A percentile compares a stretch with the other conserved stretches of the same genome.
Conservation (phyloP, 1,140 invertebrate species). For the Eciton burchellii region DNA sequence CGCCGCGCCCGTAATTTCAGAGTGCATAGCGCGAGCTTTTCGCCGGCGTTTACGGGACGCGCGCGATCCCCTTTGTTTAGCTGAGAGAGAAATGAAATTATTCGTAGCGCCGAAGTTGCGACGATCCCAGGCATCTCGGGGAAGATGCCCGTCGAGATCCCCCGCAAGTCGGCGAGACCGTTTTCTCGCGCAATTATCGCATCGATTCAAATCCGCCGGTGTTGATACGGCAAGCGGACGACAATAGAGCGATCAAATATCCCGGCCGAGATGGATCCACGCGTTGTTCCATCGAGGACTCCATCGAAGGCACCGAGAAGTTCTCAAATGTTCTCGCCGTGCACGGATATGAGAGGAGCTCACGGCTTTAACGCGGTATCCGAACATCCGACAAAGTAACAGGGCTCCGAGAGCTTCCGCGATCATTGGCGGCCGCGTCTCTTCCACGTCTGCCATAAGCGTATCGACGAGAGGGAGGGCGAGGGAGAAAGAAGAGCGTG, state of each 20-base stretch:
- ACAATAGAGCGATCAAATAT: background rate
- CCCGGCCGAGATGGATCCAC: background rate
- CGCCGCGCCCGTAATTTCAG: conserved; percentile 36
- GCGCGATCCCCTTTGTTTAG: conserved; percentile 54
- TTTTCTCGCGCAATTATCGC: conserved; percentile 20
- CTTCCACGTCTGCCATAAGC: conserved; percentile 39
- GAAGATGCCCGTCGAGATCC: background rate
- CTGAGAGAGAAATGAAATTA: conserved; percentile 57
- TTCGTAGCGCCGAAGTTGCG: conserved; percentile 48
- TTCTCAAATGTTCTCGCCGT: background rate
- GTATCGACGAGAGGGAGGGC: background rate
- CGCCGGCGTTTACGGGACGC: conserved; percentile 47
- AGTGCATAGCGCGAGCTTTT: conserved; percentile 59
- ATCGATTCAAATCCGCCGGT: conserved; percentile 1
- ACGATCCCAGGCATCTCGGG: background rate
- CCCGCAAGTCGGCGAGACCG: background rate
- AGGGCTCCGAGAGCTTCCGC: conserved; percentile 5
- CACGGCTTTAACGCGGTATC: background rate
- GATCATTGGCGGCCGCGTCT: conserved; percentile 25
- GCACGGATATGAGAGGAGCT: background rate
- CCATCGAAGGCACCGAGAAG: background rate
- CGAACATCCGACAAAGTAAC: background rate
- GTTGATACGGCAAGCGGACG: background rate
- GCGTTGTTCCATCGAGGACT: background rate
- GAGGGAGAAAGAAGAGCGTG: too few relatives aligned